Evolutionary conservation across 2,113 vertebrate genomes (phyloP).

Genomic region (Coryphaenoides rupestris): DNA sequence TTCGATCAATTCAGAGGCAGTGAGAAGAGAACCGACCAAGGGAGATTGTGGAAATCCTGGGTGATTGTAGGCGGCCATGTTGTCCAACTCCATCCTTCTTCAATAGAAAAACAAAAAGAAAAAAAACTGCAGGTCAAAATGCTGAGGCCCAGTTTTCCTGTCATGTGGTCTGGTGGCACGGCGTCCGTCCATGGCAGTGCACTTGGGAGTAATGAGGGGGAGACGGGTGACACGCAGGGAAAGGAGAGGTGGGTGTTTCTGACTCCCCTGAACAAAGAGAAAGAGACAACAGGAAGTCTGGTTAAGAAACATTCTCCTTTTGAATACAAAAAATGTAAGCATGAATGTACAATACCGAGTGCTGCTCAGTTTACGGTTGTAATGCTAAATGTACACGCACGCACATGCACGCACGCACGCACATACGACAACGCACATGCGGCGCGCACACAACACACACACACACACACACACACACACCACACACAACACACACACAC

Average conservation of each 20-base stretch:
- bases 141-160: neutral
- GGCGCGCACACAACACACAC: no score
- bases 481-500: neutral
- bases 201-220: no score
- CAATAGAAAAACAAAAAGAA: neutral
- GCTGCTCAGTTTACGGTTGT: no score
- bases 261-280: no score
- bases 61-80: conserved; percentile 16
- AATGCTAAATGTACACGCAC: no score
- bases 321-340: no score
- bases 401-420: neutral
- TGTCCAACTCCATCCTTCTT: neutral
- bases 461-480: neutral
- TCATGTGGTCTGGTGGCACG: neutral
- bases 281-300: no score
- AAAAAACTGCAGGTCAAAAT: neutral
- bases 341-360: no score
- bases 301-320: no score
- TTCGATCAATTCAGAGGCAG: conserved; percentile 41
- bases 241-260: no score
- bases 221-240: no score
- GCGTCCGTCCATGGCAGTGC: neutral
- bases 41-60: conserved; percentile 38
- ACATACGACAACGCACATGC: no score
- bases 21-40: conserved; percentile 37